These are phyloP conservation scores for Phrynosoma blainvillii DNA, from an alignment of 2,113 vertebrate genomes.

Conservation along the genomic window DNA sequence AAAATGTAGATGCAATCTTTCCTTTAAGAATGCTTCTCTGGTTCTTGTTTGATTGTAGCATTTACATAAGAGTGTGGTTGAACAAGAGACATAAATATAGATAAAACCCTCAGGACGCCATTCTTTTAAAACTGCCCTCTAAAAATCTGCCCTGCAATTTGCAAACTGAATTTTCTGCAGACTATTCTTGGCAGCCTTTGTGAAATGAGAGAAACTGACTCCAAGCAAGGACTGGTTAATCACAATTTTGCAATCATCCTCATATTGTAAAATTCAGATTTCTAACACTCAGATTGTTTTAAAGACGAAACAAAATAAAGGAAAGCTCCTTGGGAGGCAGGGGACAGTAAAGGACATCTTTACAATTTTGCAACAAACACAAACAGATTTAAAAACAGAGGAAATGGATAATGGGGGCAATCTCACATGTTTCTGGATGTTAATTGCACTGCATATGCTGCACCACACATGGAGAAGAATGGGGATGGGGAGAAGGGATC, in stretches of 20 bases:
- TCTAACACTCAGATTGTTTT: slow-evolving; percentile 81
- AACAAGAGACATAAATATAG: slow-evolving; percentile 85
- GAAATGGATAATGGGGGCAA: slow-evolving; percentile 10
- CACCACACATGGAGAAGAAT: no score
- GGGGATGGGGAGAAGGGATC: not conserved
- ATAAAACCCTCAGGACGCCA: slow-evolving; percentile 81
- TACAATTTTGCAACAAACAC: slow-evolving; percentile 68
- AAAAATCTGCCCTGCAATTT: slow-evolving; percentile 84
- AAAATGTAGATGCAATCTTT: slow-evolving; percentile 78
- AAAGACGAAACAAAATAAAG: slow-evolving; percentile 82
- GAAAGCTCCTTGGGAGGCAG: slow-evolving; percentile 66
- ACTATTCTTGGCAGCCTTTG: slow-evolving; percentile 84
- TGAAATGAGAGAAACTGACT: slow-evolving; percentile 80
- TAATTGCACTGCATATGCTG: not conserved
- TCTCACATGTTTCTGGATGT: not conserved
- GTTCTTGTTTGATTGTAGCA: slow-evolving; percentile 83
- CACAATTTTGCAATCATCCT: slow-evolving; percentile 84
- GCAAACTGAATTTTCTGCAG: slow-evolving; percentile 81
- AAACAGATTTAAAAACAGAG: slow-evolving; percentile 52
- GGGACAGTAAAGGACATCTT: slow-evolving; percentile 62
- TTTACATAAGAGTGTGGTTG: slow-evolving; percentile 84
- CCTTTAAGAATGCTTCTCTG: slow-evolving; percentile 77
- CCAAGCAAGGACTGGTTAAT: slow-evolving; percentile 82
- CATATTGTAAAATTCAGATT: slow-evolving; percentile 83
- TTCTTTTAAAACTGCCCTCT: slow-evolving; percentile 83